Evolutionary conservation across 2,113 vertebrate genomes (phyloP), one percentile per base, ranked within the genome.

Genomic region (Alouatta palliata): DNA sequence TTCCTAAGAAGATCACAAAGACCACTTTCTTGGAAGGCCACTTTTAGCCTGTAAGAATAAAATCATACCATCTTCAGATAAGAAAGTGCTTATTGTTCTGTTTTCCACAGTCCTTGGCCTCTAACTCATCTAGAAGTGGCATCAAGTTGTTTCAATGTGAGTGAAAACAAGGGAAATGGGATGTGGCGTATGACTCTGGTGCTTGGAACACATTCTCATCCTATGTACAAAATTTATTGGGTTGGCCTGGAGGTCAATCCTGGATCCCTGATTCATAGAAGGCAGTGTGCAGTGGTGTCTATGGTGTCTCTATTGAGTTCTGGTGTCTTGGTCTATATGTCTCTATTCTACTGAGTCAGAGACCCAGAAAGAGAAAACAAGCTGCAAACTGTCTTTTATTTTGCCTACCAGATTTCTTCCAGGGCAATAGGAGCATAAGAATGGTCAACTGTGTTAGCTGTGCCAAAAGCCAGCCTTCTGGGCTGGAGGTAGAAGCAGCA

Each of bases 81-180:
- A 76, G 6, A 80, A 5, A n/a, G 37, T 87, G 30, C 47, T 79
- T 86, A 37, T 35, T 91, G 49, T 89, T 93, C 90, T 93, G 6
- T 96, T 95, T 91, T 81, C 30, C 79, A 37, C 5, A 95, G 68
- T 71, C 43, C 20, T 90, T 92, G 83, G 43, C 32, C 84, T 96
- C 54, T 32, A 87, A n/a, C 27, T 95, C 19, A 87, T 64, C 12
- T 12, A 80, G 49, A 83, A 94, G 35, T 10, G 25, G 9, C 71
- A 89, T 83, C 58, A 64, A 64, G 45, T 89, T 95, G 21, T 91
- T 96, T 89, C 16, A 20, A 35, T 30, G 49, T 20, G 11, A 47
- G 7, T 58, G 79, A 68, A 94, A 83, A 77, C 45, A 89, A 89
- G 58, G 37, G 10, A 2, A 6, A 20, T 19, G 61, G 6, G 43